These are phyloP conservation scores for Antechinus stuartii DNA, from an alignment of 2,113 vertebrate species.

Conservation along the genomic window DNA sequence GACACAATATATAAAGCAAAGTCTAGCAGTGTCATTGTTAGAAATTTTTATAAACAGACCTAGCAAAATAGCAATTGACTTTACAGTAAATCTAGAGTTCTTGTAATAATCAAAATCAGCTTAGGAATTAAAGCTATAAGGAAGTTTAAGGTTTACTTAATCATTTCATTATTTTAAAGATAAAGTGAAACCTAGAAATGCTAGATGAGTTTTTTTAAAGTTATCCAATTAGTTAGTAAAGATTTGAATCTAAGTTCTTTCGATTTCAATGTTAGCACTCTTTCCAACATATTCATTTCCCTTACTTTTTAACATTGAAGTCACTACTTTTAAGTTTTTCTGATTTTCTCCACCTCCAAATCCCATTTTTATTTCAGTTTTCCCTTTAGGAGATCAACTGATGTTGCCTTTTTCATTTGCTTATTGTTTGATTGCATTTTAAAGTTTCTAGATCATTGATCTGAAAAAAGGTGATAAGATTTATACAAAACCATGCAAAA, in stretches of 20 bases:
- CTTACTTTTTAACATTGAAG: not conserved
- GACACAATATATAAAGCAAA: conserved; percentile 54
- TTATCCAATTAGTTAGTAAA: not conserved
- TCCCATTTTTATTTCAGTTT: not conserved
- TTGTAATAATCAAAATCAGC: conserved; percentile 7
- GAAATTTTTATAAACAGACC: conserved; percentile 3
- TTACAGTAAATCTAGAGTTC: conserved; percentile 46
- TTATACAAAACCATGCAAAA: conserved; percentile 1
- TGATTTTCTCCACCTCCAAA: not conserved
- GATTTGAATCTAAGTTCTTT: not conserved
- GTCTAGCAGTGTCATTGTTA: not conserved
- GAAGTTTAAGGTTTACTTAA: not conserved
- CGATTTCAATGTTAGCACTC: not conserved
- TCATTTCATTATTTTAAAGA: not conserved
- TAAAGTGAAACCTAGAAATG: not conserved
- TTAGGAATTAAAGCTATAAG: not conserved
- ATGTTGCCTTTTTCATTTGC: not conserved
- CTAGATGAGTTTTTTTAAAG: not conserved
- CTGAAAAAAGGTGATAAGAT: not conserved
- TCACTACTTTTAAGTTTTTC: not conserved
- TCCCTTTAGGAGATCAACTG: not conserved
- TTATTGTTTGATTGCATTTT: not conserved
- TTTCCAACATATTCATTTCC: not conserved
- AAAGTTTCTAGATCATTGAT: not conserved
- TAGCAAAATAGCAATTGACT: conserved; percentile 42